Evolutionary conservation across 2,888 invertebrate species (phyloP).

Genomic region (Hipparchia semele): DNA sequence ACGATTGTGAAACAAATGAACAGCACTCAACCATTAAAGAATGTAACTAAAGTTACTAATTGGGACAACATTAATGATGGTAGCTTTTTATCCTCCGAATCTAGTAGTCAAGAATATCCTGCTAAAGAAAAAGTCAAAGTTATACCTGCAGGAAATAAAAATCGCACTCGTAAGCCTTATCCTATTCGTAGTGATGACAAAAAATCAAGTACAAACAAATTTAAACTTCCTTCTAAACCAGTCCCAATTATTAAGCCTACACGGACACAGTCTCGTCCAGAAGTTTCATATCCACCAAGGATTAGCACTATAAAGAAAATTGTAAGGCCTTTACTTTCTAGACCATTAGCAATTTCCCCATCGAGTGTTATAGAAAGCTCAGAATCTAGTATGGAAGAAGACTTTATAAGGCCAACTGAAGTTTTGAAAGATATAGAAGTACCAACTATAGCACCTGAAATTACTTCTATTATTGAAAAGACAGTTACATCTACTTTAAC

Average conservation of each 20-base stretch:
- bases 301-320: conserved; percentile 61
- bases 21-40: conserved; percentile 45
- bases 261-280: conserved; percentile 62
- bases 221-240: conserved; percentile 58
- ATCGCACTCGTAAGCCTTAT: conserved; percentile 72
- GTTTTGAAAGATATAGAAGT: conserved; percentile 56
- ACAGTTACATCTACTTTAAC: conserved; percentile 51
- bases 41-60: conserved; percentile 38
- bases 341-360: conserved; percentile 48
- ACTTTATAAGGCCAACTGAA: conserved; percentile 68
- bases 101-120: conserved; percentile 59
- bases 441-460: conserved; percentile 50
- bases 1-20: conserved; percentile 43
- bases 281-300: conserved; percentile 65
- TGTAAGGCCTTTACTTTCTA: conserved; percentile 59
- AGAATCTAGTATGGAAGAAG: conserved; percentile 66
- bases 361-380: conserved; percentile 72
- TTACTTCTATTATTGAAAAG: conserved; percentile 50
- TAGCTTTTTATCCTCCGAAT: conserved; percentile 48
- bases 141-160: conserved; percentile 57
- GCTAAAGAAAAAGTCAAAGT: conserved; percentile 62
- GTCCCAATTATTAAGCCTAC: conserved; percentile 62
- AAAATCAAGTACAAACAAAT: conserved; percentile 58
- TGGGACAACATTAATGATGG: conserved; percentile 8
- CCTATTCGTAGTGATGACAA: conserved; percentile 62